Evolutionary conservation across 1,140 invertebrate species (phyloP).

Genomic region (silkworm (Bombyx mori)): DNA sequence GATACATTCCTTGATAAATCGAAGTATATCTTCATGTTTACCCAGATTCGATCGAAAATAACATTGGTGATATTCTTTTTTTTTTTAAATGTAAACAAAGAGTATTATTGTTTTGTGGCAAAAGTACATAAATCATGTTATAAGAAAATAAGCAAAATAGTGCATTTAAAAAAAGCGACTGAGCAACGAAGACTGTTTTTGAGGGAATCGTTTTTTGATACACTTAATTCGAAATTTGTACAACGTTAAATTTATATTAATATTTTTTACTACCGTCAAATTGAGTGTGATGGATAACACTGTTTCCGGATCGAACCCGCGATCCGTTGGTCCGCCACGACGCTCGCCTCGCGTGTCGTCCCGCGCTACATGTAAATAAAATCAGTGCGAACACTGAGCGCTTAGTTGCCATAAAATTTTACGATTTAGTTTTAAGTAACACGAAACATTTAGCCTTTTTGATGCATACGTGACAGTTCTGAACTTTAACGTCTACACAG

Average conservation of each 20-base stretch:
- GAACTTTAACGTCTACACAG: too few species aligned
- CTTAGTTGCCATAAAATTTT: conserved; percentile 68
- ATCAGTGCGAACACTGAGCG: conserved; percentile 57
- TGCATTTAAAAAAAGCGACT: conserved; percentile 50
- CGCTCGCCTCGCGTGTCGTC: not conserved
- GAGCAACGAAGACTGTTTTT: conserved; percentile 43
- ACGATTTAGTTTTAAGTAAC: conserved; percentile 57
- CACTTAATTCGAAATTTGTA: not conserved
- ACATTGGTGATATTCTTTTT: conserved; percentile 35
- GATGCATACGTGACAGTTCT: not conserved
- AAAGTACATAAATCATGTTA: conserved; percentile 25
- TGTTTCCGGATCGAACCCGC: too few species aligned
- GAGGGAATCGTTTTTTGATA: conserved; percentile 28
- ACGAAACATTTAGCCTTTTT: conserved; percentile 11
- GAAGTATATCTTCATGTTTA: conserved; percentile 38
- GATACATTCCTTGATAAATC: conserved; percentile 60
- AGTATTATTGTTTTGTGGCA: conserved; percentile 25
- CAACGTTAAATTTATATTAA: too few species aligned
- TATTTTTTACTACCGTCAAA: too few species aligned
- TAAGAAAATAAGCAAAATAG: conserved; percentile 7
- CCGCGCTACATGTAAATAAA: conserved; percentile 52
- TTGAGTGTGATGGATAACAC: too few species aligned
- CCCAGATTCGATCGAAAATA: conserved; percentile 42
- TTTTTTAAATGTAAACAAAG: not conserved
- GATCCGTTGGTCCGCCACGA: not conserved